Evolutionary conservation across 2,888 invertebrate species (phyloP).

Genomic region (Carpatolechia fugitivella): DNA sequence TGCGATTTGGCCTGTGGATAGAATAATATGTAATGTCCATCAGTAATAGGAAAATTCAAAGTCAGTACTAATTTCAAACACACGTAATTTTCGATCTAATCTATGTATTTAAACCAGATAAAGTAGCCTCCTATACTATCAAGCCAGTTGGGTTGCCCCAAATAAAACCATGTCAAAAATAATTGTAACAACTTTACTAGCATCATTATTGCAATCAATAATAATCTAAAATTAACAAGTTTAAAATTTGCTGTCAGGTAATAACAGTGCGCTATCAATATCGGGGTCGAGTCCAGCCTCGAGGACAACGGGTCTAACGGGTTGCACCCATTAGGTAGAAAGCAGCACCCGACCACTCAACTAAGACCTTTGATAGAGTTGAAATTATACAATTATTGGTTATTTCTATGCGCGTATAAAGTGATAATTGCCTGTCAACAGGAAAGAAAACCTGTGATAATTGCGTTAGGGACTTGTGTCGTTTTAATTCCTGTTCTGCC

Average conservation of each 20-base stretch:
- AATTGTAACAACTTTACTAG: no score
- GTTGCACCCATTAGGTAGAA: constrained; percentile 45
- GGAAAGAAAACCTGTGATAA: constrained; percentile 21
- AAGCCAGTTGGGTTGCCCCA: no score
- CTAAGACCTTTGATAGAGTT: constrained; percentile 21
- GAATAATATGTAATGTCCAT: no score
- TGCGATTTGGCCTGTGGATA: no score
- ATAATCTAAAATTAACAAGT: not conserved
- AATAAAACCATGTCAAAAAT: no score
- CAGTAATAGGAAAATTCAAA: no score
- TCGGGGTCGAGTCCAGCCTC: constrained; percentile 37
- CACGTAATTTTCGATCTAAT: no score
- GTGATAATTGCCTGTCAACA: constrained; percentile 22
- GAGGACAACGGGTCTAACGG: constrained; percentile 48
- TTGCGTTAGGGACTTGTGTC: not conserved
- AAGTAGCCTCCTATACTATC: no score
- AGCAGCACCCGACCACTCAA: constrained; percentile 34
- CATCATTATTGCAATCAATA: not conserved
- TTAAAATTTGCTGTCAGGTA: not conserved
- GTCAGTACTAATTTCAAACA: no score
- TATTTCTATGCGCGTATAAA: constrained; percentile 28
- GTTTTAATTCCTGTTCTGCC: constrained; percentile 1
- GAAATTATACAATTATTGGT: constrained; percentile 41
- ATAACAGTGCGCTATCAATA: constrained; percentile 11
- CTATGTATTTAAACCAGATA: no score